Base-by-base conservation (phyloP, 2,113 vertebrate genomes). In the Parotia lawesii region DNA sequence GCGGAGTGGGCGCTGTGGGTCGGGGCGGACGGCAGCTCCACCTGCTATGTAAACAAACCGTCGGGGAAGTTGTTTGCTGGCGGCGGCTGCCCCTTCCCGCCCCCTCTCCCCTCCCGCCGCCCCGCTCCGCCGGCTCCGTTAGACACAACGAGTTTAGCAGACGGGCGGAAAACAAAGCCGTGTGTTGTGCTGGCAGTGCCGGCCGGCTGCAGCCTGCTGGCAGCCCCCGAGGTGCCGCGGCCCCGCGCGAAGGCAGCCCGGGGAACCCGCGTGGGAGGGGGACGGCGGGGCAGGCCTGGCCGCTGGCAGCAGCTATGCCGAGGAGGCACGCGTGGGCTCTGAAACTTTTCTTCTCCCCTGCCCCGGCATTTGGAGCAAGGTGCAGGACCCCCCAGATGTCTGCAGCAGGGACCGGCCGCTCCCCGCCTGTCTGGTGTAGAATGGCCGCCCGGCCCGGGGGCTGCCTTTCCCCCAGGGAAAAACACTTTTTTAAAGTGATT, bases 21-120 rank as follows among this genome's bases (percentile, higher is more conserved):
- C 87, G 97, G 97, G 97, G 97, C 98, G 98, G 98, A 98, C 98
- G 97, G 98, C 98, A 98, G 96, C 98, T 98, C 98, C 98, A 99
- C 98, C 98, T 99, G 98, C 98, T 98, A 78, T 96, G 98, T 98
- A 98, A 99, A 99, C 98, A 98, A 97, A 83, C 91, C 76, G 82
- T 94, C 24, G 25, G 89, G 64, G 89, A 98, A 98, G 96, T 98
- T 98, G 96, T 98, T 97, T 96, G 96, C 94, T 95, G 94, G 33
- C 91, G 76, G 87, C 81, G 69, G 27, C 80, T 16, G 31, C 72
- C 53, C 45, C 81, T 77, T 81, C 85, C 69, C 87, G 83, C 89
- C 94, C 47, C 67, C 76, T n/a, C 56, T n/a, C 53, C 77, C 82
- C 86, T 76, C 76, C 81, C 53, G 71, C 88, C 81, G 51, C 82